Evolutionary conservation across 2,888 invertebrate genomes (phyloP).

Genomic region (Drosophila melanosoma): DNA sequence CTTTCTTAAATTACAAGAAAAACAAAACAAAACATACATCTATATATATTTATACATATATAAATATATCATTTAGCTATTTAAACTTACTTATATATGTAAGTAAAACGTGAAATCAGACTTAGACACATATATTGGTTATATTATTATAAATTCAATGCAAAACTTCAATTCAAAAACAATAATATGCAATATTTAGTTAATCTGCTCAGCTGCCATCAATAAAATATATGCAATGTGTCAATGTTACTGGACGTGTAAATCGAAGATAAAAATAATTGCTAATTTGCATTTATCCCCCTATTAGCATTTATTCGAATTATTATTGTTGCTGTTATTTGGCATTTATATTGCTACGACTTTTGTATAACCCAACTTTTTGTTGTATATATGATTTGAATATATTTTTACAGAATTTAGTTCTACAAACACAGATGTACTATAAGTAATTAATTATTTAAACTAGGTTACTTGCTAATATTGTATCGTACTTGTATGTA

Average conservation of each 20-base stretch:
- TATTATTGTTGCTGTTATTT: conserved; percentile 11
- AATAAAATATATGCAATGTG: conserved; percentile 1
- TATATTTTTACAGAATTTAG: conserved; percentile 22
- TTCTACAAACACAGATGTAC: conserved; percentile 19
- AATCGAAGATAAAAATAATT: conserved; percentile 13
- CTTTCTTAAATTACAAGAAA: conserved; percentile 43
- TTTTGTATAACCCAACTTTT: conserved; percentile 24
- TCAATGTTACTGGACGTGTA: conserved; percentile 8
- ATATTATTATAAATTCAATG: conserved; percentile 30
- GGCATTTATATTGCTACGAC: conserved; percentile 30
- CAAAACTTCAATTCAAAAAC: conserved; percentile 15
- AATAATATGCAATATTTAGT: conserved; percentile 21
- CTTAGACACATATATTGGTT: conserved; percentile 47
- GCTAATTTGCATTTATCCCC: conserved; percentile 32
- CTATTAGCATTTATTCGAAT: conserved; percentile 44
- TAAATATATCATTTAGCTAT: conserved; percentile 22
- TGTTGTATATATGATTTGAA: conserved; percentile 22
- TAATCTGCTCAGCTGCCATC: conserved; percentile 31
- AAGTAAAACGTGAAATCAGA: conserved; percentile 51
- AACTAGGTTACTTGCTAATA: conserved; percentile 32
- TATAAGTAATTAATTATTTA: conserved; percentile 25
- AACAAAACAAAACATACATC: conserved; percentile 2
- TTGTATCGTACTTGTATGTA: conserved; percentile 27
- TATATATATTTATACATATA: conserved; percentile 6
- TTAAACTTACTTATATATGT: conserved; percentile 19